A percentile compares a stretch with the other conserved stretches of the same genome.
Evolutionary conservation across 1,140 invertebrate genomes (phyloP).

Genomic region (roundworm (Caenorhabditis elegans)): WBcel235 BX284606.5:10182501-10183000

Average conservation of each 20-base stretch:
- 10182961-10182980: slow-evolving; percentile 27
- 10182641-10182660: slow-evolving; percentile 62
- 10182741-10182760: slow-evolving; percentile 2
- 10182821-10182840: slow-evolving; percentile 1
- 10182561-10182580: no score
- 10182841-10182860: neutral
- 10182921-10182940: slow-evolving; percentile 40
- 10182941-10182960: neutral
- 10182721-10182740: slow-evolving; percentile 45
- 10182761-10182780: neutral
- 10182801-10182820: neutral
- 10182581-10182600: no score
- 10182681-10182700: slow-evolving; percentile 58
- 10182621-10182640: slow-evolving; percentile 56
- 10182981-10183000: slow-evolving; percentile 15
- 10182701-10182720: slow-evolving; percentile 57
- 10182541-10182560: no score
- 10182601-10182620: slow-evolving; percentile 54
- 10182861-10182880: no score
- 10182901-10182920: neutral
- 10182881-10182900: neutral
- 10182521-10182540: no score
- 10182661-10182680: slow-evolving; percentile 51
- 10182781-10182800: neutral
- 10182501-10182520: no score